Conservation (phyloP, 2,888 invertebrate genomes). For the Eutolmus rufibarbis region DNA sequence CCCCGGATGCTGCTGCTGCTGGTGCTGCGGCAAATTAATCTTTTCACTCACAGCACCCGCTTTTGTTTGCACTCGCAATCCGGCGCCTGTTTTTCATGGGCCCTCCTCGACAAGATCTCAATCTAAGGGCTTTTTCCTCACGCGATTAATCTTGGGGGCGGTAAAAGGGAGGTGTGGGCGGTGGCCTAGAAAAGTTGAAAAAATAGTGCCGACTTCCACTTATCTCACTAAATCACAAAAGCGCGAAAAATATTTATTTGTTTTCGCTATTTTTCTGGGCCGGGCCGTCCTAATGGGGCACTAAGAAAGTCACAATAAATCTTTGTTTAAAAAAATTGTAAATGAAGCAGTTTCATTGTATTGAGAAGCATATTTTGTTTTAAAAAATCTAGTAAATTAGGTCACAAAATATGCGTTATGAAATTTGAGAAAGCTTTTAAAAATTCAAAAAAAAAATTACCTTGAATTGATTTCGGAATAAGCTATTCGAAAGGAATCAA, state of each 20-base stretch:
- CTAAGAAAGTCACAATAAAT: not conserved
- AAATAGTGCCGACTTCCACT: conserved; percentile 3
- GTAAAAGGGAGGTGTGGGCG: not conserved
- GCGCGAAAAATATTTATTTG: conserved; percentile 19
- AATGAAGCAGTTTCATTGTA: not conserved
- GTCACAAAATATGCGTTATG: too few species aligned
- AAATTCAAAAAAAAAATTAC: too few species aligned
- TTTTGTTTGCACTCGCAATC: not conserved
- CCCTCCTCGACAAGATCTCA: not conserved
- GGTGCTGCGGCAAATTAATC: not conserved
- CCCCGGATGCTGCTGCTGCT: not conserved
- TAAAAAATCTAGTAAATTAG: too few species aligned
- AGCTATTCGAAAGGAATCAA: too few species aligned
- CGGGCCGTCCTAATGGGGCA: not conserved
- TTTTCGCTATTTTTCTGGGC: not conserved
- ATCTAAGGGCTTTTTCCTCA: not conserved
- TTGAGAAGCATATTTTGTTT: too few species aligned
- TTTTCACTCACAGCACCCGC: not conserved
- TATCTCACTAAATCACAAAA: not conserved
- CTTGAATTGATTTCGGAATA: too few species aligned
- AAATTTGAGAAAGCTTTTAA: too few species aligned
- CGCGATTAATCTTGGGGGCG: conserved; percentile 5
- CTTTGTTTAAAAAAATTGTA: not conserved
- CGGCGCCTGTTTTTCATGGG: not conserved
- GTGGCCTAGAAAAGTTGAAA: not conserved